Base-by-base conservation (phyloP, 2,888 invertebrate genomes). In the Onthophagus sagittarius region DNA sequence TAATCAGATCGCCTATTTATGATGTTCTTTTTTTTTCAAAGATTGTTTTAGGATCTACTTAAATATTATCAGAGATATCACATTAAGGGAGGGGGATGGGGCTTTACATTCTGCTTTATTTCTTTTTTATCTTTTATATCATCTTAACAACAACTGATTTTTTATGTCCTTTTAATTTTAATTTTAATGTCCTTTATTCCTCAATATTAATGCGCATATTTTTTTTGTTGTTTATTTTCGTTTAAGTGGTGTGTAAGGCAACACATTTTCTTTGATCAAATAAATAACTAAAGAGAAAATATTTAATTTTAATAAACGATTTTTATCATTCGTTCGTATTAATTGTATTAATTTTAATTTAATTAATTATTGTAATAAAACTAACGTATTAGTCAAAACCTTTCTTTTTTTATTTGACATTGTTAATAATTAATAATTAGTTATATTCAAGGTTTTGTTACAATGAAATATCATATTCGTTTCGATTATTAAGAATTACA, bases 11-110 rank as follows among this genome's bases (percentile, higher is more conserved):
- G 32, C 67, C 67, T 67, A 32, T 67, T 15, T 31, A n/a, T 31
- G 67, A 31, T 67, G 32, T 67, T n/a, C n/a, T n/a, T n/a, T n/a
- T n/a, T n/a, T 67, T 64, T 15, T 64, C 64, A 64, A 64, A 64
- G 67, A 15, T n/a, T 15, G 64, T 64, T 23, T 64, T 15, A 67
- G 32, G 23, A 67, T 67, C 67, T 67, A 67, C 23, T 67, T 31
- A 31, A 67, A 67, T 82, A 83, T 82, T 83, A 83, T 83, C 83
- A 80, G 78, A 82, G 81, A 81, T 83, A 83, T 83, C 83, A 83
- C 83, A 83, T 79, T 82, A 81, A 80, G 80, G 74, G 74, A 67
- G n/a, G 32, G 67, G 67, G 31, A 23, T 15, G 67, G 67, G 31
- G 32, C 32, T 67, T 74, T 72, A 74, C 74, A 74, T 71, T 23